Evolutionary conservation across 2,888 invertebrate species (phyloP).

Genomic region (Sarcophaga caerulescens): DNA sequence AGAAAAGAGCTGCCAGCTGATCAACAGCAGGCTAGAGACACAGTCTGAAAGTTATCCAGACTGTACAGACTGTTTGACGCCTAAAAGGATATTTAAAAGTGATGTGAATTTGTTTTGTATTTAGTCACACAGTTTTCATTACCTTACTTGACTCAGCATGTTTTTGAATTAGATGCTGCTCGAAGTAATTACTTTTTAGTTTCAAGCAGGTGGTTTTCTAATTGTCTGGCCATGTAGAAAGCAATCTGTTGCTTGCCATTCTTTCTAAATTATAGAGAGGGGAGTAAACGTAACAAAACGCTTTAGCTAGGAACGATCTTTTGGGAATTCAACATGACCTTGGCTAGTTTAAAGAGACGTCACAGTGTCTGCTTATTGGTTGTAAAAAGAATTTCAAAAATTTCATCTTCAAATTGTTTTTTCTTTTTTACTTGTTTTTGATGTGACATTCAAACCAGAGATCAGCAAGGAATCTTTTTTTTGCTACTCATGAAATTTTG

Average conservation of each 20-base stretch:
- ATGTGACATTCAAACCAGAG: too few relatives aligned
- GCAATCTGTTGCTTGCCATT: background rate
- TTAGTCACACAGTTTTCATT: conserved; percentile 42
- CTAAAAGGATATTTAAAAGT: background rate
- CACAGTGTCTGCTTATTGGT: conserved; percentile 22
- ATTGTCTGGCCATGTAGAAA: conserved; percentile 28
- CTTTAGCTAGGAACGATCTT: conserved; percentile 5
- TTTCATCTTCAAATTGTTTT: too few relatives aligned
- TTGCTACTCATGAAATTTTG: too few relatives aligned
- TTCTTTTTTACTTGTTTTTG: too few relatives aligned
- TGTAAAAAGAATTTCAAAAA: too few relatives aligned
- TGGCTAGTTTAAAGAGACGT: conserved; percentile 10
- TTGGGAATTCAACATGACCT: background rate
- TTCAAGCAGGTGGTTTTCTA: conserved; percentile 57
- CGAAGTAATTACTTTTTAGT: background rate
- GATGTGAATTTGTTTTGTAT: background rate
- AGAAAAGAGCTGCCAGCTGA: background rate
- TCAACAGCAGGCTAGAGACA: conserved; percentile 6
- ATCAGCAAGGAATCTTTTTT: too few relatives aligned
- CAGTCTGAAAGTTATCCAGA: background rate
- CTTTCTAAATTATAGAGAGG: background rate
- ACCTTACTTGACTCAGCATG: conserved; percentile 48
- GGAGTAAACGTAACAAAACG: conserved; percentile 48
- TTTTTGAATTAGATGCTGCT: background rate
- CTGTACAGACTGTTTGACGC: conserved; percentile 44